Base-by-base conservation (phyloP, 1,140 invertebrate genomes). In the Lamellibrachia luymesi region DNA sequence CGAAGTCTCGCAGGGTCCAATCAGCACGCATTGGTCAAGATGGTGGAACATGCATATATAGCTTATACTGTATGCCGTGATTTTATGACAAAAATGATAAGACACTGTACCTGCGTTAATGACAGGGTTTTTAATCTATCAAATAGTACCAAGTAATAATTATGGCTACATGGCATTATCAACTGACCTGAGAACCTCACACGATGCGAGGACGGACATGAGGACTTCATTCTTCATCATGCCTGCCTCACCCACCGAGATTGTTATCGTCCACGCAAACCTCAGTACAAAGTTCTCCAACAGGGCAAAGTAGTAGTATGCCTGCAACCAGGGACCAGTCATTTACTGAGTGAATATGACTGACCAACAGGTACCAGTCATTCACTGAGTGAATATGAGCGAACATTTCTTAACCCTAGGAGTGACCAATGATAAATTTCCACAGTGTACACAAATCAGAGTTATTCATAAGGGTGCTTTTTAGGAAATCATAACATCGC, bases 271-370 rank as follows among this genome's bases (percentile, higher is more conserved):
- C 99, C 99, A 99, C 27, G 98, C 97, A 96, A 99, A 99, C 94
- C 99, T 97, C 50, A 99, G 96, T 56, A 99, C 96, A 93, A 99
- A 97, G 97, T 99, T 99, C 97, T 99, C 99, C 91, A 99, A 97
- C 92, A 99, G 99, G 51, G 99, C 99, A 97, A 99, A 98, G 96
- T 99, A 99, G 96, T 99, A 99, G 95, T 99, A 99, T 90, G 94
- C 95, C 95, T 96, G 94, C 50, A 95, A 95, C 91, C 90, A 50
- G 91, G 50, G 91, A 91, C 13, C 51, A 91, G 50, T 91, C 51
- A 50, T 50, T 91, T 22, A 52, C 50, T 52, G 64, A 91, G 50
- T 91, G 64, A 8, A 51, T 25, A 92, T 51, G 38, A 38, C 22
- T 25, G 25, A 27, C 5, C 92, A 89, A 22, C 50, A 92, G 52